phyloP scores from a whole-genome alignment of 2,888 invertebrate genomes.

The Monopis laevigella region DNA sequence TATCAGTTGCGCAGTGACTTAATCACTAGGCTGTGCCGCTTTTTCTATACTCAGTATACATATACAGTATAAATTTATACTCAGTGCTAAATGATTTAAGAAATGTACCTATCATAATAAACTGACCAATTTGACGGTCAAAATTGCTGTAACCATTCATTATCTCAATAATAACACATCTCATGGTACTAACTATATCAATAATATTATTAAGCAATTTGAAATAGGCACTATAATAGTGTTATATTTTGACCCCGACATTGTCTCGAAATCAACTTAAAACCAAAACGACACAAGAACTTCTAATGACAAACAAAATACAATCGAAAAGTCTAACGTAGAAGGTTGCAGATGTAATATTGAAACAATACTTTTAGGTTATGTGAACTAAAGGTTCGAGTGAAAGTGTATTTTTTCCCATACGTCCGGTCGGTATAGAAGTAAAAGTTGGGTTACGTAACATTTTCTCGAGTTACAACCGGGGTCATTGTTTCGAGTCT shows the following conservation, averaged over 20 bases:
- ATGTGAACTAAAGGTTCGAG: slow-evolving; percentile 26
- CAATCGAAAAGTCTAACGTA: not conserved
- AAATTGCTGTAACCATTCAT: too few species aligned
- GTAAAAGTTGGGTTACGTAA: slow-evolving; percentile 61
- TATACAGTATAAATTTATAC: too few species aligned
- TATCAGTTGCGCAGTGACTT: too few species aligned
- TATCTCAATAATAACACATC: too few species aligned
- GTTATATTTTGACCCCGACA: not conserved
- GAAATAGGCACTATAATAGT: slow-evolving; percentile 1
- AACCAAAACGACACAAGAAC: not conserved
- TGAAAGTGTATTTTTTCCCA: slow-evolving; percentile 55
- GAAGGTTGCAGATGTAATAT: too few species aligned
- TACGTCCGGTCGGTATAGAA: slow-evolving; percentile 42
- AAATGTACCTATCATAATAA: too few species aligned
- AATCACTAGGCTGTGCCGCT: too few species aligned
- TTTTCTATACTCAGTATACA: too few species aligned
- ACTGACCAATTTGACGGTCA: too few species aligned
- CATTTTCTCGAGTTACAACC: slow-evolving; percentile 32
- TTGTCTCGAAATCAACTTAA: slow-evolving; percentile 4
- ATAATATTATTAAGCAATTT: too few species aligned
- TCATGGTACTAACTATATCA: too few species aligned
- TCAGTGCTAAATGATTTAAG: too few species aligned
- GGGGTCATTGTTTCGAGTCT: slow-evolving; percentile 16
- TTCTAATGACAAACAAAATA: not conserved
- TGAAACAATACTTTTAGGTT: slow-evolving; percentile 4